Evolutionary conservation across 2,113 vertebrate species (phyloP).

Genomic region (Lepus timidus): DNA sequence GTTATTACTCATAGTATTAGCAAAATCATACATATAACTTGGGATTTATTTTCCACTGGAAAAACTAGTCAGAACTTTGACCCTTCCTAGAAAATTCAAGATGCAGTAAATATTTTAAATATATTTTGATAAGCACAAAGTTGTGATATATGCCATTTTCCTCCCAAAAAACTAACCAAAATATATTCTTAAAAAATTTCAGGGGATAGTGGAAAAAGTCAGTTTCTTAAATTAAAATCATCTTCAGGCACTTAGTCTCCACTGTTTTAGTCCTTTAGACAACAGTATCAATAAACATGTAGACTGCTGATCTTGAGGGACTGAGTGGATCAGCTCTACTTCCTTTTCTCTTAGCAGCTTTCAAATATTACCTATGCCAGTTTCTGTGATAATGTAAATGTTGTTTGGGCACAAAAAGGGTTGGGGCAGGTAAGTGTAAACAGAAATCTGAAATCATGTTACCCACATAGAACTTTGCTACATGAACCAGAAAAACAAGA

Average conservation of each 20-base stretch:
- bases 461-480: slow-evolving; percentile 18
- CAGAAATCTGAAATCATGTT: slow-evolving; percentile 22
- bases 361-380: not conserved
- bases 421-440: not conserved
- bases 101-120: not conserved
- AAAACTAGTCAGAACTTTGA: slow-evolving; percentile 38
- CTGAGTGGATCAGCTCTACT: not conserved
- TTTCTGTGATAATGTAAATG: not conserved
- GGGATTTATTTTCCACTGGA: not conserved
- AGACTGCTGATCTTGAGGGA: not conserved
- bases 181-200: slow-evolving; percentile 37
- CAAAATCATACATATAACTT: not conserved
- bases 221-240: slow-evolving; percentile 17
- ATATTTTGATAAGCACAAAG: slow-evolving; percentile 54
- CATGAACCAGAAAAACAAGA: not conserved
- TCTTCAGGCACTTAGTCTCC: not conserved
- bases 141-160: slow-evolving; percentile 32
- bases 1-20: not conserved
- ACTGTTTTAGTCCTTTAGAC: not conserved
- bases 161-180: slow-evolving; percentile 25
- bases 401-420: not conserved
- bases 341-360: not conserved
- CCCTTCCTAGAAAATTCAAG: not conserved
- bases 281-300: not conserved
- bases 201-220: not conserved